phyloP scores from a whole-genome alignment of 2,113 vertebrate genomes.

The Polyodon spathula region DNA sequence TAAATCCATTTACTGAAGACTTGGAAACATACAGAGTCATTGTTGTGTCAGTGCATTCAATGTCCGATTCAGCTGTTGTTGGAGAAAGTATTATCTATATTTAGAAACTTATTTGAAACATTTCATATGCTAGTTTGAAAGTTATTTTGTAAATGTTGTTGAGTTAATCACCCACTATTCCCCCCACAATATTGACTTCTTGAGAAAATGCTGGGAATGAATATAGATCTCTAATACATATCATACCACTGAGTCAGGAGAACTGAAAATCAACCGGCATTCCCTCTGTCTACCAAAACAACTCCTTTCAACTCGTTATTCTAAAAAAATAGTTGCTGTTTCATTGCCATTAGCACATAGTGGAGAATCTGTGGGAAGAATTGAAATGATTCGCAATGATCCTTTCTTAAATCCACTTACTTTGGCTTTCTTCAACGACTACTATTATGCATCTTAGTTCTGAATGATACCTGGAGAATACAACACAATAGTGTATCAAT shows the following conservation, averaged over 20 bases:
- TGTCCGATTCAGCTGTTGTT: conserved; percentile 22
- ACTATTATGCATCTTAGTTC: conserved; percentile 49
- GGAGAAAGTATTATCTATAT: neutral
- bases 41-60: conserved; percentile 34
- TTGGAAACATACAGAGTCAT: conserved; percentile 43
- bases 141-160: neutral
- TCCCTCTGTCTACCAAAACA: too few species aligned
- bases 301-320: too few species aligned
- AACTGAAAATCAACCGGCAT: too few species aligned
- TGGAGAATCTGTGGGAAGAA: neutral
- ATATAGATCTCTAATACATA: too few species aligned
- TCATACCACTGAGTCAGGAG: too few species aligned
- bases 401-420: conserved; percentile 18
- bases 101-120: neutral
- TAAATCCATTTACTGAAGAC: conserved; percentile 23
- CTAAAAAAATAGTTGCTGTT: too few species aligned
- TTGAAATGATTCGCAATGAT: neutral
- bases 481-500: too few species aligned
- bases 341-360: too few species aligned
- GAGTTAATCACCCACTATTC: too few species aligned
- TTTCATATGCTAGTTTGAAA: neutral
- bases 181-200: too few species aligned
- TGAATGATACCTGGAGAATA: conserved; percentile 33
- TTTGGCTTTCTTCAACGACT: neutral
- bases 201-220: too few species aligned